Percentiles rank a stretch among this genome's conserved stretches.
Conservation (phyloP, 2,113 vertebrate genomes). For the Girardinichthys multiradiatus region DNA sequence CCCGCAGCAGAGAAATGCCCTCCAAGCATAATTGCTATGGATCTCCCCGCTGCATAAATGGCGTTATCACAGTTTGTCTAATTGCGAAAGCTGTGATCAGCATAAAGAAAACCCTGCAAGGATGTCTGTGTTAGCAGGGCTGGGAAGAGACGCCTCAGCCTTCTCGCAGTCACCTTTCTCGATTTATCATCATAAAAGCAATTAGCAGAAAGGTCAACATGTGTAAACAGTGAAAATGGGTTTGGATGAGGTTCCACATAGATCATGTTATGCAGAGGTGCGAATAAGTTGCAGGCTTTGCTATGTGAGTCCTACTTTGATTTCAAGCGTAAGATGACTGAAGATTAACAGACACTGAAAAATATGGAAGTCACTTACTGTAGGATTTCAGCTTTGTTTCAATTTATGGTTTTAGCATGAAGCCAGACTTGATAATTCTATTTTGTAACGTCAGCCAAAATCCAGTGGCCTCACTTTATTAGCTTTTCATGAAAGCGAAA, state of each 20-base stretch:
- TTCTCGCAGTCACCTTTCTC: slow-evolving; percentile 18
- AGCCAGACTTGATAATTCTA: neutral
- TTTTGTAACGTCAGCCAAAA: too few relatives aligned
- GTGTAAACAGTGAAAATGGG: slow-evolving; percentile 51
- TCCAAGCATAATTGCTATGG: slow-evolving; percentile 76
- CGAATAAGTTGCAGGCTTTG: neutral
- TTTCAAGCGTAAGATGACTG: neutral
- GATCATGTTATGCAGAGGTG: neutral
- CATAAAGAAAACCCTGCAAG: slow-evolving; percentile 37
- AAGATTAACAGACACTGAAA: neutral
- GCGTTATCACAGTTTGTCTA: slow-evolving; percentile 73
- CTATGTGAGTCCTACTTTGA: neutral
- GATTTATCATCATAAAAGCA: slow-evolving; percentile 53
- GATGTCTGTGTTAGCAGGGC: slow-evolving; percentile 4
- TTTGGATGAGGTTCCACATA: slow-evolving; percentile 31
- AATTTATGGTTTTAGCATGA: neutral
- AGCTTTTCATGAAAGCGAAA: too few relatives aligned
- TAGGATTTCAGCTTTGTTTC: neutral
- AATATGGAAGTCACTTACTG: neutral
- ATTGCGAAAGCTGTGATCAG: slow-evolving; percentile 79
- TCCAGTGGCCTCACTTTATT: too few relatives aligned
- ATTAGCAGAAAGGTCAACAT: slow-evolving; percentile 70
- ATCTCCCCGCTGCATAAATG: slow-evolving; percentile 68
- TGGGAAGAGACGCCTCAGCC: slow-evolving; percentile 15
- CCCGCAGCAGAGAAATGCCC: slow-evolving; percentile 66